Conservation (phyloP, 1,140 invertebrate genomes). For the Sweltsa coloradensis region DNA sequence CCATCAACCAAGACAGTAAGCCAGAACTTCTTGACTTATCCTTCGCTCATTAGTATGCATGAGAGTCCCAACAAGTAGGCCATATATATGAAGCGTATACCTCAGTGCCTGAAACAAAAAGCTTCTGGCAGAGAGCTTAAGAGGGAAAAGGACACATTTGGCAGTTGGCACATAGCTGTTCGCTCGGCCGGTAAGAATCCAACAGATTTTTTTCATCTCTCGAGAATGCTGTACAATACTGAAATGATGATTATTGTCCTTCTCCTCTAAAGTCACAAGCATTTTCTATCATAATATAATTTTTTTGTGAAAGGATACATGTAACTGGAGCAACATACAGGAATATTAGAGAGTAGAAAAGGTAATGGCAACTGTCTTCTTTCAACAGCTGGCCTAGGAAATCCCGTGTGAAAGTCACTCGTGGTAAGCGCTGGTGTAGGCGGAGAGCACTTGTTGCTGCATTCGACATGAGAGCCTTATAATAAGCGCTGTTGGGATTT, state of each 20-base stretch:
- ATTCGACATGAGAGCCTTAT: conserved; percentile 81
- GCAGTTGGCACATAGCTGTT: too few relatives aligned
- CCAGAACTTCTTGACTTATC: too few relatives aligned
- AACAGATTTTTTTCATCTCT: too few relatives aligned
- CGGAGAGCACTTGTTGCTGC: conserved; percentile 86
- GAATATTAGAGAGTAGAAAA: conserved; percentile 90
- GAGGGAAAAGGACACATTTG: too few relatives aligned
- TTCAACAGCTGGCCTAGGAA: conserved; percentile 65
- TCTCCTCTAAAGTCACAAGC: background rate
- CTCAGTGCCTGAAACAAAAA: too few relatives aligned
- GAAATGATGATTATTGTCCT: background rate
- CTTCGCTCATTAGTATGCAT: too few relatives aligned
- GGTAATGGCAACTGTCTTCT: conserved; percentile 94
- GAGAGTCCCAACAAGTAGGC: too few relatives aligned
- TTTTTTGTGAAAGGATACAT: conserved; percentile 55
- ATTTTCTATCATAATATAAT: conserved; percentile 3
- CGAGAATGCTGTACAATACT: background rate
- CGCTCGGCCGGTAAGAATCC: too few relatives aligned
- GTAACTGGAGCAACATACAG: conserved; percentile 77
- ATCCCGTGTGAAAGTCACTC: conserved; percentile 63
- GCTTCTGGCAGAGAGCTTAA: too few relatives aligned
- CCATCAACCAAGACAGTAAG: too few relatives aligned
- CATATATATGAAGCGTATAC: too few relatives aligned
- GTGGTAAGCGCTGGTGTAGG: conserved; percentile 82
- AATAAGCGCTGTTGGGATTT: conserved; percentile 72